Evolutionary conservation across 2,797 vertebrate genomes (phyloP).

Genomic region (Galaxias olidus): DNA sequence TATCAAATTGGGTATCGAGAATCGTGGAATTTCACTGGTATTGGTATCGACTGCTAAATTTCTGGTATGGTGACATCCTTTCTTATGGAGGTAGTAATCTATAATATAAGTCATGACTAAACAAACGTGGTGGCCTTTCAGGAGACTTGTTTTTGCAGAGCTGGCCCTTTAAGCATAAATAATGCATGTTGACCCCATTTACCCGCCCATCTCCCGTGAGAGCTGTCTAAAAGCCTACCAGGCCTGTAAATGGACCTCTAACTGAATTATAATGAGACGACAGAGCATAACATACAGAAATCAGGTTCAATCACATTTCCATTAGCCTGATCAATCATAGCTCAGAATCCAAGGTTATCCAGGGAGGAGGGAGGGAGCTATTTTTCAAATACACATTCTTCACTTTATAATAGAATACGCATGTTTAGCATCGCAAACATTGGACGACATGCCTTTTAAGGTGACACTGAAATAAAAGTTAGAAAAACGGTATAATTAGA

Average conservation of each 20-base stretch:
- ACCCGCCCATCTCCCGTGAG: conserved; percentile 42
- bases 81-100: too few species aligned
- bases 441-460: too few species aligned
- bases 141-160: conserved; percentile 17
- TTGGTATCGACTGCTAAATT: too few species aligned
- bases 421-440: too few species aligned
- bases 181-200: conserved; percentile 51
- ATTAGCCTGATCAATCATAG: conserved; percentile 52
- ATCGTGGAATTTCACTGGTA: too few species aligned
- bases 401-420: too few species aligned
- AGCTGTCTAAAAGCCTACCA: conserved; percentile 51
- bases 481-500: too few species aligned
- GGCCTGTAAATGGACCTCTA: conserved; percentile 55
- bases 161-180: conserved; percentile 63
- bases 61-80: too few species aligned
- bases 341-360: conserved; percentile 25
- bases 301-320: conserved; percentile 52
- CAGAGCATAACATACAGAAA: conserved; percentile 45
- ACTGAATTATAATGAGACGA: conserved; percentile 73
- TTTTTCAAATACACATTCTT: too few species aligned
- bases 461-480: too few species aligned
- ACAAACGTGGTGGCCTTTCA: not conserved
- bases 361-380: not conserved
- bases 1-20: too few species aligned
- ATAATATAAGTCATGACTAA: not conserved